Percentiles rank a stretch among this genome's conserved stretches.
Evolutionary conservation across 2,797 vertebrate species (phyloP).

Genomic region (Australoheros facetus): DNA sequence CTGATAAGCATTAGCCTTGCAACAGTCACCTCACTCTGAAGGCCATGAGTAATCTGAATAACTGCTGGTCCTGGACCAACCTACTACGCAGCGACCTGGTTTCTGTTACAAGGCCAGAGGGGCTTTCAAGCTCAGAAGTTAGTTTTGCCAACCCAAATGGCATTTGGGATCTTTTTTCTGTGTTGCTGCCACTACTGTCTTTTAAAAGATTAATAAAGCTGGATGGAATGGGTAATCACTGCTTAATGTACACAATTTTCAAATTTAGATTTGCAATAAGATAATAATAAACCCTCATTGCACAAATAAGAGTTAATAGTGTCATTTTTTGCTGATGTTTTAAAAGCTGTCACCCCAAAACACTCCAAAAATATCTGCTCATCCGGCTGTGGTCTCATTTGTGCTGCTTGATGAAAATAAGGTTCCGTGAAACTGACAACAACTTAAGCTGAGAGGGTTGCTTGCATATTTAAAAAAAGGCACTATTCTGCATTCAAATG

Average conservation of each 20-base stretch:
- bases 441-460: background rate
- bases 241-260: no score
- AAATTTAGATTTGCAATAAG: no score
- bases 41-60: conserved; percentile 37
- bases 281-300: background rate
- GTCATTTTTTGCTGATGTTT: background rate
- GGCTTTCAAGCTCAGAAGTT: conserved; percentile 13
- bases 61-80: conserved; percentile 30
- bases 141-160: background rate
- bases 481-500: background rate
- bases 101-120: conserved; percentile 33
- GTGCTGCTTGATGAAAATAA: background rate
- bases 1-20: conserved; percentile 58
- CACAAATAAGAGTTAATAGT: background rate
- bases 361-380: background rate
- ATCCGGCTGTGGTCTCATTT: background rate
- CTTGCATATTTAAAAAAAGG: background rate
- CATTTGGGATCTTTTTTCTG: background rate
- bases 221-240: background rate
- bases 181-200: background rate
- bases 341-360: background rate
- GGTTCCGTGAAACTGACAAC: background rate
- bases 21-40: conserved; percentile 38
- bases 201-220: background rate
- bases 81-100: conserved; percentile 25